Base-by-base conservation (phyloP, 2,113 vertebrate species). In the Benitochromis conjunctus region DNA sequence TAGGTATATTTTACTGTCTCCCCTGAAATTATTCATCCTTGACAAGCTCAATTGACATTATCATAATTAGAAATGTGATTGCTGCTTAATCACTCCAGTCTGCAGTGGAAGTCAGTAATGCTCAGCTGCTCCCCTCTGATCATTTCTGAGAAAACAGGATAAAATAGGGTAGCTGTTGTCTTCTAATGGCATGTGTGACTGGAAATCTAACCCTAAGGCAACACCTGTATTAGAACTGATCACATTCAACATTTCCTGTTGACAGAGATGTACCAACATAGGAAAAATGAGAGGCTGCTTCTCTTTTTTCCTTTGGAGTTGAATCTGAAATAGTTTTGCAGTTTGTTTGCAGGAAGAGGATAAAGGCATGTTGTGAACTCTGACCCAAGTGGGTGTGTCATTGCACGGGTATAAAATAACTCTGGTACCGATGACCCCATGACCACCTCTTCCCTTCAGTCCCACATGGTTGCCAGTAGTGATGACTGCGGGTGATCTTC, bases 1-100 rank as follows among this genome's bases (percentile, higher is more conserved):
- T 96, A 95, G 93, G 93, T 94, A 88, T 94, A 92, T 94, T 96
- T 96, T 95, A 95, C 95, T 96, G 95, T 96, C 94, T 95, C 91
- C 90, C 86, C 88, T 91, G 94, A 96, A 94, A 96, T 96, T 94
- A 94, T 95, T 96, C 95, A 96, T 94, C 92, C 92, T 92, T 95
- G 96, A 96, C 96, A 95, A 91, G 92, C 94, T 92, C 92, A 96
- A 95, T 95, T 94, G 94, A 94, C 94, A 95, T 96, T 90, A 95
- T 95, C 93, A 94, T 95, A 94, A 94, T 94, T 93, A 91, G 90
- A 87, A 95, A 95, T 91, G 94, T 91, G 95, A 94, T 94, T 94
- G 91, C 91, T 36, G 89, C 90, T 93, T 94, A 94, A 95, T 93
- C 74, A 51, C 81, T 88, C 71, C 81, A 62, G 82, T 89, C 89